Evolutionary conservation across 1,140 invertebrate species (phyloP), one percentile per base, ranked within the genome.

Genomic region (Drosophila teissieri): DNA sequence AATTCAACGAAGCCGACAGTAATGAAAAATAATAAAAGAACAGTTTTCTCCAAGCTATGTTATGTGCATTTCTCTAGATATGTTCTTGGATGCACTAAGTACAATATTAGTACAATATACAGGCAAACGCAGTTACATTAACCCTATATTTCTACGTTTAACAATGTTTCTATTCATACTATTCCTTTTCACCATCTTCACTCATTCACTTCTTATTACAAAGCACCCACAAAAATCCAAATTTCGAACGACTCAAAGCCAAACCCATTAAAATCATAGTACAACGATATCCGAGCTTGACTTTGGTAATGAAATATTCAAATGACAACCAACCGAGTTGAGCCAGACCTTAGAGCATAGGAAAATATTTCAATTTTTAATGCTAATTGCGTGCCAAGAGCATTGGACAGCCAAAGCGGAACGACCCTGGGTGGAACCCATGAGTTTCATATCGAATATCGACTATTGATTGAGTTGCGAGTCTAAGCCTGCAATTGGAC

Each of bases 301-400:
- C 64, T 65, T 39, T 64, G 65, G 56, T 63, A 81, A 73, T 81
- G 57, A 82, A 82, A 67, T 82, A 65, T 68, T 69, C 52, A 73
- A 78, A 78, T 64, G 79, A 81, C 79, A 78, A 70, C 72, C 27
- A 68, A 8, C 37, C 19, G 37, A 53, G 45, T 80, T 74, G 46
- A 54, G 62, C 46, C 62, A 58, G 56, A 79, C 61, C 52, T 58
- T 37, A 58, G 12, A 69, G 49, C 56, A 64, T 58, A 78, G 44
- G 17, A 54, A 70, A 68, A 70, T 11, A 70, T 68, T 24, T 55
- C 53, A 73, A 74, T 78, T 82, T 82, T 81, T 57, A 83, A 83
- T 83, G 79, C 75, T 83, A 82, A 80, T 80, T 80, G 78, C 65
- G 78, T 80, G 70, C 78, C 72, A 80, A 82, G 73, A 73, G 73